Percentiles rank a stretch among this genome's conserved stretches.
phyloP scores from a whole-genome alignment of 2,797 vertebrate species.

The Anisognathus igniventris region DNA sequence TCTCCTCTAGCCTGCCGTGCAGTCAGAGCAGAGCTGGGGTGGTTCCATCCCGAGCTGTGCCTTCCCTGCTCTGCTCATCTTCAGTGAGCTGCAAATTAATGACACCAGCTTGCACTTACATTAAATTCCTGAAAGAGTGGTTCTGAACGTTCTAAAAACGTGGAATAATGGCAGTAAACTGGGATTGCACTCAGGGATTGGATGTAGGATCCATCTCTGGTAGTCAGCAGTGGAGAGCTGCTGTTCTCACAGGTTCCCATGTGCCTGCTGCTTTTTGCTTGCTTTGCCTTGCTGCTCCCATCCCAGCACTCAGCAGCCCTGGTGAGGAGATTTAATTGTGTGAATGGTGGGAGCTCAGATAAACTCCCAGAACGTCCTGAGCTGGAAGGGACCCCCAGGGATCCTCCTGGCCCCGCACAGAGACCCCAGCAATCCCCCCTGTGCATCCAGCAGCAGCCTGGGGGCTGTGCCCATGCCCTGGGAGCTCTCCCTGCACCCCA shows the following conservation, averaged over 20 bases:
- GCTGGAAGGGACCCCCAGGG: background rate
- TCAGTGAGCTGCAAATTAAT: background rate
- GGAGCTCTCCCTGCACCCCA: background rate
- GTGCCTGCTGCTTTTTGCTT: background rate
- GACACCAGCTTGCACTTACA: background rate
- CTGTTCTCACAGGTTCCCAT: background rate
- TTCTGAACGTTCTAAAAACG: background rate
- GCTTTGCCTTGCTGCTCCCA: background rate
- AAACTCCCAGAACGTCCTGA: background rate
- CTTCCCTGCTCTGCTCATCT: background rate
- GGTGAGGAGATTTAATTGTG: background rate
- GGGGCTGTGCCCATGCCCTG: background rate
- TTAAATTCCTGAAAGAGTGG: background rate
- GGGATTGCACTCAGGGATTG: background rate
- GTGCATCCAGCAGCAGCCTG: no score
- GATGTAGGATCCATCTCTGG: background rate
- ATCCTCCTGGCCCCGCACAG: background rate
- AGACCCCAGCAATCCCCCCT: accelerated
- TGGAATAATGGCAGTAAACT: background rate
- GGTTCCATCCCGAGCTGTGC: background rate
- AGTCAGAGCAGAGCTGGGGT: background rate
- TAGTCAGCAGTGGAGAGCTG: background rate
- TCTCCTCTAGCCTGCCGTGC: background rate
- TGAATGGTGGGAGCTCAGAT: background rate
- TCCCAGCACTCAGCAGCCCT: background rate